phyloP scores from a whole-genome alignment of 2,797 vertebrate species.

The Lemur catta region DNA sequence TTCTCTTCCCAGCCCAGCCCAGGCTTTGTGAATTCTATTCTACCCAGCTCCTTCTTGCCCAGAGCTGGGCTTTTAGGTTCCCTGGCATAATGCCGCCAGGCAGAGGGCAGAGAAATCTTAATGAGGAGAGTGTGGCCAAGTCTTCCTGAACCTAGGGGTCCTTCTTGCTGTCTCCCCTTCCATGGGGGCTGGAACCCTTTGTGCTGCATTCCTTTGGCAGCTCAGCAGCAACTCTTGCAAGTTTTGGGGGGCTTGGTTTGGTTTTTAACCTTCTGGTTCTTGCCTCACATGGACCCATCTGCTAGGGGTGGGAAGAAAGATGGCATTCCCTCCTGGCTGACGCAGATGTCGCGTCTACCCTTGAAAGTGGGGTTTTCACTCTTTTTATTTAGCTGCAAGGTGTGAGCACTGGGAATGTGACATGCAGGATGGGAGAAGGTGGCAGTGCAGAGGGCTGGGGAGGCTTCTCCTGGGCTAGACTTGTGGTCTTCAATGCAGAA shows the following conservation, averaged over 20 bases:
- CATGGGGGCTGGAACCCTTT: background rate
- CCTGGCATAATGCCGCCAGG: background rate
- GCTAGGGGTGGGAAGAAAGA: background rate
- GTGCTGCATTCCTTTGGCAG: background rate
- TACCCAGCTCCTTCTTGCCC: background rate
- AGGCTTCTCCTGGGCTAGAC: background rate
- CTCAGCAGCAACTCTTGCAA: background rate
- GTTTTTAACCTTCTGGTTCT: background rate
- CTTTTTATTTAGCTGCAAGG: constrained; percentile 55
- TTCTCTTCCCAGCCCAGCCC: background rate
- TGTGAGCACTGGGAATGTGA: constrained; percentile 22
- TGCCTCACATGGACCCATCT: background rate
- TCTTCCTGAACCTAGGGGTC: background rate
- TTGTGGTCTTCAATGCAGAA: background rate
- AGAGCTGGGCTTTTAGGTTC: background rate
- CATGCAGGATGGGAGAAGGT: background rate
- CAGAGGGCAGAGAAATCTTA: background rate
- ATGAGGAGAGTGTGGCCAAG: background rate
- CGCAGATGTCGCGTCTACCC: background rate
- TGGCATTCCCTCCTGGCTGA: background rate
- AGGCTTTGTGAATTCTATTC: background rate
- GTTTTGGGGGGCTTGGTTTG: background rate
- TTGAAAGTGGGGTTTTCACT: constrained; percentile 11
- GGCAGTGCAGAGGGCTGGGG: background rate
- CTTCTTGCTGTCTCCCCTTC: background rate